Percentiles rank a stretch among this genome's conserved stretches.
phyloP scores from a whole-genome alignment of 2,113 vertebrate genomes.

The Carlito syrichta region DNA sequence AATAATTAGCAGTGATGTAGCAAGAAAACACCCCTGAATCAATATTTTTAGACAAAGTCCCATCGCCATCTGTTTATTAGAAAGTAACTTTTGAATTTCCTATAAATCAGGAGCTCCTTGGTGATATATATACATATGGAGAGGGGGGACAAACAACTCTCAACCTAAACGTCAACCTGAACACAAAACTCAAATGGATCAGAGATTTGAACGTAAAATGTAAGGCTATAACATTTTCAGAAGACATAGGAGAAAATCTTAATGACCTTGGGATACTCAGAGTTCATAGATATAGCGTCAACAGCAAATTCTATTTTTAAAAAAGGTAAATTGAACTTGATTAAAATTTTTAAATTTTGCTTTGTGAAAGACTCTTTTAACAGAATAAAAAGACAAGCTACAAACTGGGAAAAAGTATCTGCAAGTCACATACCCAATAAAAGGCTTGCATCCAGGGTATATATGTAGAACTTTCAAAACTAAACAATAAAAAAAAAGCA shows the following conservation, averaged over 20 bases:
- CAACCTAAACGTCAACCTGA: neutral
- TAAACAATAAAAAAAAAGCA: neutral
- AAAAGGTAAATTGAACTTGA: neutral
- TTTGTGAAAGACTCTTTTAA: neutral
- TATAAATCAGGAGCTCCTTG: slow-evolving; percentile 22
- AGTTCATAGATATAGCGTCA: too few species aligned
- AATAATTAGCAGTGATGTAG: slow-evolving; percentile 46
- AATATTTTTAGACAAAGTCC: slow-evolving; percentile 60
- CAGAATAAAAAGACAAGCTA: neutral
- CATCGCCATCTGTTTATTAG: slow-evolving; percentile 54
- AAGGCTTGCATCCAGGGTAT: neutral
- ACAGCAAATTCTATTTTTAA: too few species aligned
- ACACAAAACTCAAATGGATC: slow-evolving; percentile 25
- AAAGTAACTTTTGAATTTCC: slow-evolving; percentile 51
- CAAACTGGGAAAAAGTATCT: neutral
- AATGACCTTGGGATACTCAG: neutral
- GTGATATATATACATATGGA: neutral
- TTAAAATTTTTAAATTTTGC: neutral
- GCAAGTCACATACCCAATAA: neutral
- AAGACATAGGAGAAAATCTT: neutral
- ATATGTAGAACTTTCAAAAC: slow-evolving; percentile 2
- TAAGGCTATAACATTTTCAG: slow-evolving; percentile 12
- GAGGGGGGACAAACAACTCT: neutral
- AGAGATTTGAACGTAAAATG: slow-evolving; percentile 20
- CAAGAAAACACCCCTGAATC: slow-evolving; percentile 52